Evolutionary conservation across 2,888 invertebrate genomes (phyloP).

Genomic region (Volucella bombylans): DNA sequence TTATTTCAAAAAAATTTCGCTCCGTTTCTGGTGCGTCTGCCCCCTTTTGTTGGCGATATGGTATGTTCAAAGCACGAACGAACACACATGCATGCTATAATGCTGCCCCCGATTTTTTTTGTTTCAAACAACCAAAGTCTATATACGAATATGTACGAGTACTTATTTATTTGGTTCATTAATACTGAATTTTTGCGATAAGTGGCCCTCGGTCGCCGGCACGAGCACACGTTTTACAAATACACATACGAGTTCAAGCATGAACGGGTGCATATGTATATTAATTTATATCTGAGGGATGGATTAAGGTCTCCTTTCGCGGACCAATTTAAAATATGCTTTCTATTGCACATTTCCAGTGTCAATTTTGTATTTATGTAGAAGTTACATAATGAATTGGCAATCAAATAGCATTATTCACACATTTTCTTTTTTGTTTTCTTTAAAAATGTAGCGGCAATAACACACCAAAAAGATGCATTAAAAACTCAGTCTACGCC

Average conservation of each 20-base stretch:
- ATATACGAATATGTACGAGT: background rate
- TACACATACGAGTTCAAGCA: no score
- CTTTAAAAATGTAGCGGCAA: no score
- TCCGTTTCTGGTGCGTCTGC: conserved; percentile 11
- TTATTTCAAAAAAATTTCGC: conserved; percentile 32
- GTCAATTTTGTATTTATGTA: conserved; percentile 38
- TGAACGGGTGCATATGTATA: no score
- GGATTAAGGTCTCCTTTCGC: conserved; percentile 10
- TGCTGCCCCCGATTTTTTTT: conserved; percentile 38
- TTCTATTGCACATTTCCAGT: conserved; percentile 21
- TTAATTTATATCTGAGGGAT: conserved; percentile 8
- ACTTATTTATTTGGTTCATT: conserved; percentile 57
- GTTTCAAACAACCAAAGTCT: conserved; percentile 22
- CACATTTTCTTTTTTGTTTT: conserved; percentile 14
- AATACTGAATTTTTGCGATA: conserved; percentile 52
- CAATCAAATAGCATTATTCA: conserved; percentile 6
- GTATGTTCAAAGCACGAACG: background rate
- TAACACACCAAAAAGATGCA: no score
- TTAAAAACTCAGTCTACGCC: no score
- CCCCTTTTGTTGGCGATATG: no score
- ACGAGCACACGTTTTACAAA: background rate
- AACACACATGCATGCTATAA: conserved; percentile 1
- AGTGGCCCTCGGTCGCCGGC: conserved; percentile 19
- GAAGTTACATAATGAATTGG: conserved; percentile 22
- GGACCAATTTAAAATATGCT: conserved; percentile 22